Percentiles rank a stretch among this genome's conserved stretches.
Evolutionary conservation across 2,113 vertebrate genomes (phyloP).

Genomic region (Geococcyx californianus): DNA sequence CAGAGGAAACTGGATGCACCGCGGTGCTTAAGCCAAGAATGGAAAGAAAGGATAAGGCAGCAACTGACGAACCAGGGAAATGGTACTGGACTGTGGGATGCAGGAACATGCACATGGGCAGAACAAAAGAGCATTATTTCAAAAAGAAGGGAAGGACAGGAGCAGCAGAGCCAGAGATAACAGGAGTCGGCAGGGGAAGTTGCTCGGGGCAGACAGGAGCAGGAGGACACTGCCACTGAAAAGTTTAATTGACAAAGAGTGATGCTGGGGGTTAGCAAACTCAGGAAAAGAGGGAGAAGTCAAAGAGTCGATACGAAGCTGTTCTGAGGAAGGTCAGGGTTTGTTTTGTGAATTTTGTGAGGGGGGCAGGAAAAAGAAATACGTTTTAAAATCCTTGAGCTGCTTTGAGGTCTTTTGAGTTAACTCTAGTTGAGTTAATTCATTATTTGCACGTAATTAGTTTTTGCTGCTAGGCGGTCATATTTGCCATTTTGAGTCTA

Average conservation of each 20-base stretch:
- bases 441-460: not conserved
- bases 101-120: not conserved
- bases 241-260: not conserved
- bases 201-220: not conserved
- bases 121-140: not conserved
- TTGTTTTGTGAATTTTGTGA: not conserved
- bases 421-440: not conserved
- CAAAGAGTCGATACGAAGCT: not conserved
- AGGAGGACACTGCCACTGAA: not conserved
- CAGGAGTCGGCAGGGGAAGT: not conserved
- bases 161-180: not conserved
- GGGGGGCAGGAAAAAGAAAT: not conserved
- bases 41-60: not conserved
- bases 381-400: not conserved
- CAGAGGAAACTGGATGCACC: not conserved
- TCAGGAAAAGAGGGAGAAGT: not conserved
- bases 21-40: constrained; percentile 6
- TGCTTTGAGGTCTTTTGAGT: not conserved
- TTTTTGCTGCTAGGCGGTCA: not conserved
- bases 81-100: not conserved
- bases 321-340: not conserved
- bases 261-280: not conserved
- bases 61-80: not conserved
- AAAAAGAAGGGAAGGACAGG: not conserved
- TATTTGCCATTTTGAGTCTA: constrained; percentile 21